Evolutionary conservation across 1,140 invertebrate species (phyloP).

Genomic region (Pseudachorutes palmiensis): DNA sequence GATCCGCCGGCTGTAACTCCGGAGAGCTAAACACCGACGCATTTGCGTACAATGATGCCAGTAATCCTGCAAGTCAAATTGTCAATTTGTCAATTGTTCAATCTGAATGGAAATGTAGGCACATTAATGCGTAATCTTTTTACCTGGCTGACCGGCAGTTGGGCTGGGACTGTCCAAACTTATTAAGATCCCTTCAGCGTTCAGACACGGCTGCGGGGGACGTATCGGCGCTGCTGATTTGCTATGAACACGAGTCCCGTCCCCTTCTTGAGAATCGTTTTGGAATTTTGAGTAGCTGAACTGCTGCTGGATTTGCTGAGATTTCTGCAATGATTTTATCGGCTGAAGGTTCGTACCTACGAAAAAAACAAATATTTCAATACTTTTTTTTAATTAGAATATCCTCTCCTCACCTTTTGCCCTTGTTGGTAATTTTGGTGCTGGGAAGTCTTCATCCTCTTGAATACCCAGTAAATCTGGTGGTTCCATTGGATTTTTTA

Average conservation of each 20-base stretch:
- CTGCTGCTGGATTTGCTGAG: slow-evolving; percentile 40
- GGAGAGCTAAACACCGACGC: not conserved
- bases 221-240: not conserved
- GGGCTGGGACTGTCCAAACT: slow-evolving; percentile 23
- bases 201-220: not conserved
- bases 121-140: not conserved
- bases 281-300: slow-evolving; percentile 46
- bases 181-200: slow-evolving; percentile 29
- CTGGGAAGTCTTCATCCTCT: slow-evolving; percentile 36
- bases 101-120: not conserved
- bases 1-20: not conserved
- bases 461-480: slow-evolving; percentile 58
- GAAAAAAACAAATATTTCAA: not conserved
- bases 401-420: slow-evolving; percentile 39
- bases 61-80: not conserved
- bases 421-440: slow-evolving; percentile 40
- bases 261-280: slow-evolving; percentile 42
- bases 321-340: slow-evolving; percentile 34
- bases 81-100: not conserved
- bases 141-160: not conserved
- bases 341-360: slow-evolving; percentile 4
- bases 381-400: not conserved
- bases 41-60: not conserved
- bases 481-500: slow-evolving; percentile 74
- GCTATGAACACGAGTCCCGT: slow-evolving; percentile 24